Base-by-base conservation (phyloP, 2,888 invertebrate genomes). In the Brassicogethes aeneus region DNA sequence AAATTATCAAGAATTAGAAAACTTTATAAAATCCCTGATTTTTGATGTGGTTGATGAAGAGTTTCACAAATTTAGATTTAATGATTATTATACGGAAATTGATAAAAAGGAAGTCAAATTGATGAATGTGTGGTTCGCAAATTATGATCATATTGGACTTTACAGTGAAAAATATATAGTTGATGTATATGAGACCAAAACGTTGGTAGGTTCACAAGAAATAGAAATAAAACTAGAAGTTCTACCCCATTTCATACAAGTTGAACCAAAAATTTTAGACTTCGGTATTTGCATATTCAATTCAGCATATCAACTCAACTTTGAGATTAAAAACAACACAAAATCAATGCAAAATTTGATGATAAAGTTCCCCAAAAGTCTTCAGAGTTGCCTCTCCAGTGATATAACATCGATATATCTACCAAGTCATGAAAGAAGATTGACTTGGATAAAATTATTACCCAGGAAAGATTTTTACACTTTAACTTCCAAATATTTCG, bases 251-350 rank as follows among this genome's bases (percentile, higher is more conserved):
- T 54, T 55, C 31, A 41, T 56, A 3, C 30, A 40, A 17, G 40
- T 47, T 5, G 15, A 17, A 2, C 53, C 53, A 14, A 45, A 50
- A 13, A 29, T 43, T 12, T 10, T 56, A 23, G 55, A 55, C 42
- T 57, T 53, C 39, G 53, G 50, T 15, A 42, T 44, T 12, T 57
- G 56, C 31, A 39, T 51, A 3, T 14, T 46, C 1, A 51, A 55
- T 34, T 49, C 52, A 5, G 43, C 46, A 30, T 55, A 55, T 37
- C 53, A 54, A 40, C 15, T 49, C 12, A 39, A 39, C 14, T 45
- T 54, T 8, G 44, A 52, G 16, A 36, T 57, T 5, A 36, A 36
- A 15, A 57, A 55, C 38, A 41, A 17, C 10, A 54, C 55, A 8
- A 41, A 38, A 1, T 12, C 34, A n/a, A 52, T 41, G 2, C 52